A percentile compares a stretch with the other conserved stretches of the same genome.
Evolutionary conservation across 2,888 invertebrate genomes (phyloP).

Genomic region (Helicoverpa assulta): DNA sequence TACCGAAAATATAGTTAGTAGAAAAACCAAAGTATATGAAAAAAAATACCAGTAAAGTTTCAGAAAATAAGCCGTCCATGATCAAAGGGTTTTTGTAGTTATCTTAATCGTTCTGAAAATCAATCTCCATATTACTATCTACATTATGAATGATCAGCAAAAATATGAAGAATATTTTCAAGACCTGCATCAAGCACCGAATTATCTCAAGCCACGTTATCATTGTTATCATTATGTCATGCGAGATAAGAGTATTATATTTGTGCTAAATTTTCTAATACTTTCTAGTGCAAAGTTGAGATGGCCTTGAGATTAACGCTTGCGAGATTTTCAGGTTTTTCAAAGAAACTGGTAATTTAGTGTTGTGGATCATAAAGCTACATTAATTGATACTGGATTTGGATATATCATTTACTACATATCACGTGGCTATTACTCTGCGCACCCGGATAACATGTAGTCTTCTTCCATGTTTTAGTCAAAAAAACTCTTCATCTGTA

Average conservation of each 20-base stretch:
- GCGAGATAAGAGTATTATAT: slow-evolving; percentile 45
- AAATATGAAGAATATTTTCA: background rate
- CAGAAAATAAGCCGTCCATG: too few species aligned
- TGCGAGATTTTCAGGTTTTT: background rate
- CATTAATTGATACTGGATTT: too few species aligned
- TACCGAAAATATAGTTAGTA: too few species aligned
- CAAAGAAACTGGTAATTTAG: too few species aligned
- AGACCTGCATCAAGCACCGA: slow-evolving; percentile 28
- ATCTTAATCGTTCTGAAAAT: background rate
- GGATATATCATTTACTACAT: too few species aligned
- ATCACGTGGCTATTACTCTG: too few species aligned
- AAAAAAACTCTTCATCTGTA: too few species aligned
- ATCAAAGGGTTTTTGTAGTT: too few species aligned
- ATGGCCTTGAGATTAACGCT: slow-evolving; percentile 30
- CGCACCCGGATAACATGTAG: too few species aligned
- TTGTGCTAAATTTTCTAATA: slow-evolving; percentile 33
- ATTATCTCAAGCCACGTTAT: slow-evolving; percentile 50
- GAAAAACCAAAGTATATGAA: too few species aligned
- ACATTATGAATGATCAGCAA: background rate
- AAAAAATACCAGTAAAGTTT: too few species aligned
- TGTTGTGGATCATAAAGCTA: background rate
- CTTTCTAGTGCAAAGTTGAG: slow-evolving; percentile 26
- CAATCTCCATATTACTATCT: background rate
- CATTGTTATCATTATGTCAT: slow-evolving; percentile 58
- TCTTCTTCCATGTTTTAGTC: too few species aligned